phyloP scores from a whole-genome alignment of 2,888 invertebrate species.

The Ganaspis brasiliensis region DNA sequence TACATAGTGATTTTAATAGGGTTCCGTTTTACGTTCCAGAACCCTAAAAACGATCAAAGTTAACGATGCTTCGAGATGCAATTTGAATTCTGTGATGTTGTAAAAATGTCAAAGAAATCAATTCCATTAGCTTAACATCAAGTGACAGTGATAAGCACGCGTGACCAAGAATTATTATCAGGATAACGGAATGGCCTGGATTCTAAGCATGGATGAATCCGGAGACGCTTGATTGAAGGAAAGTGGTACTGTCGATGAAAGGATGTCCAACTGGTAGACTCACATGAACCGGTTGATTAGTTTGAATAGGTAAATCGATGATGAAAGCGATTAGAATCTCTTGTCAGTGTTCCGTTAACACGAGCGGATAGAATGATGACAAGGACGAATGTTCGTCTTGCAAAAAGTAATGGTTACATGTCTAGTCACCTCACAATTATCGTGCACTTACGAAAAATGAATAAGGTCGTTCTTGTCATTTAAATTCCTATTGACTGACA shows the following conservation, averaged over 20 bases:
- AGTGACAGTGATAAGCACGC: conserved; percentile 24
- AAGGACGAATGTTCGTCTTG: conserved; percentile 48
- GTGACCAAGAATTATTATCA: conserved; percentile 5
- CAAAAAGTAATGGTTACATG: conserved; percentile 40
- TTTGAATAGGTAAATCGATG: conserved; percentile 21
- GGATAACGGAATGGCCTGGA: conserved; percentile 11
- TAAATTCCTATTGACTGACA: conserved; percentile 27
- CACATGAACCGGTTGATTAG: conserved; percentile 28
- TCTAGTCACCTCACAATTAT: conserved; percentile 20
- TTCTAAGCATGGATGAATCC: background rate
- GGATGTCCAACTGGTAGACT: background rate
- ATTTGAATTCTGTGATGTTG: too few species aligned
- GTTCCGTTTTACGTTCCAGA: too few species aligned
- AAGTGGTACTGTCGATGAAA: conserved; percentile 17
- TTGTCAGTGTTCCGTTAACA: conserved; percentile 43
- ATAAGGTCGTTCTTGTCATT: conserved; percentile 10
- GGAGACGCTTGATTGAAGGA: conserved; percentile 7
- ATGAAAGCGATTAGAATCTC: conserved; percentile 44
- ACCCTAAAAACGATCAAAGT: too few species aligned
- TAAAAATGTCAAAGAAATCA: background rate
- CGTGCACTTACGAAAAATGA: conserved; percentile 29
- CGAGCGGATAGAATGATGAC: conserved; percentile 45
- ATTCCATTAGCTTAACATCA: background rate
- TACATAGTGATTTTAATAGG: too few species aligned
- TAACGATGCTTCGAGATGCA: too few species aligned